Conservation (phyloP, 30 jellyfish, hydroid and myxozoan genomes). For the Pelagia noctiluca region DNA sequence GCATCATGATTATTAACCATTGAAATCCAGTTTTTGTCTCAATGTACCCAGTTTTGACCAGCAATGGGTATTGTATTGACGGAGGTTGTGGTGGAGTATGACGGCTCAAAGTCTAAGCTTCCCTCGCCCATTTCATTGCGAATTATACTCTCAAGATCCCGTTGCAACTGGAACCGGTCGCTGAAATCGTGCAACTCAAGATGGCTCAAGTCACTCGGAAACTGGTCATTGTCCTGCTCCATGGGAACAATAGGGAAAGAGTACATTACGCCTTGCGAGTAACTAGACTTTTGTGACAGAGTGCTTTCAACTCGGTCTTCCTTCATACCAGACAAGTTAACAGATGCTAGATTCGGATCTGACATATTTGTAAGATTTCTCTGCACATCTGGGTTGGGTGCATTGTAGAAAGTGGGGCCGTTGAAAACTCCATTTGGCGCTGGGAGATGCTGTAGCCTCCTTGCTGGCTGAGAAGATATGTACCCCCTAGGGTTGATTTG, state of each 20-base stretch:
- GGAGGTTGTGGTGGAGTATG: constrained; percentile 48
- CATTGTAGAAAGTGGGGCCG: neutral
- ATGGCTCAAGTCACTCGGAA: constrained; percentile 95
- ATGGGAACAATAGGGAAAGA: constrained; percentile 36
- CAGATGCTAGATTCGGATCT: constrained; percentile 72
- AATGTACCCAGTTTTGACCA: constrained; percentile 93
- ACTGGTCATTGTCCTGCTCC: constrained; percentile 71
- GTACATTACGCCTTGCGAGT: constrained; percentile 37
- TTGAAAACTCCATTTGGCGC: constrained; percentile 33
- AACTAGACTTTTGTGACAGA: neutral
- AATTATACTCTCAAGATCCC: constrained; percentile 88
- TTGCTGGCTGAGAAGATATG: constrained; percentile 62
- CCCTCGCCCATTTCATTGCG: constrained; percentile 94
- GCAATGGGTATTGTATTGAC: constrained; percentile 59
- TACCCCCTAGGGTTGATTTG: constrained; percentile 72
- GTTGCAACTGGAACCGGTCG: constrained; percentile 94
- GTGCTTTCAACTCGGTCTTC: constrained; percentile 23
- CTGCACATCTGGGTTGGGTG: neutral
- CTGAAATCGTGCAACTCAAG: constrained; percentile 87
- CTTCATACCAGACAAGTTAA: constrained; percentile 51
- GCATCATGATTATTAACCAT: neutral
- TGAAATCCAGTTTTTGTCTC: neutral
- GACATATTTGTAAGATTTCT: constrained; percentile 35
- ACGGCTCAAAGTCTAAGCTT: constrained; percentile 57
- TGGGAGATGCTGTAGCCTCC: constrained; percentile 79